A percentile compares a stretch with the other conserved stretches of the same genome.
These are phyloP conservation scores for Phoxinus dragarum DNA, from an alignment of 2,797 vertebrate genomes.

Conservation along the genomic window DNA sequence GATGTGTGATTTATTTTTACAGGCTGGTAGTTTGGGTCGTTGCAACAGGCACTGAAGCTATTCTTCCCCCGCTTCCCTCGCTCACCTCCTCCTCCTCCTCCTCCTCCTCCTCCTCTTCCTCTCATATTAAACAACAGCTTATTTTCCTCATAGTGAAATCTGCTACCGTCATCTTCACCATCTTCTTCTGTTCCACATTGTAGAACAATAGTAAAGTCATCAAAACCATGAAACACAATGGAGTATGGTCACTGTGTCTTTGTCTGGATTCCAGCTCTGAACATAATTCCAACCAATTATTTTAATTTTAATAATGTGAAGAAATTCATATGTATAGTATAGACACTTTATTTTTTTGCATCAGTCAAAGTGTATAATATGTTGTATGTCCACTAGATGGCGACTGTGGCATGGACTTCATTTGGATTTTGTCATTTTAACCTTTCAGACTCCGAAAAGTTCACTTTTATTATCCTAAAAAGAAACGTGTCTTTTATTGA, in stretches of 20 bases:
- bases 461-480: background rate
- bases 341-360: background rate
- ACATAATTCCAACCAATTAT: background rate
- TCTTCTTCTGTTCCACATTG: background rate
- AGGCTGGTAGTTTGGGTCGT: constrained; percentile 60
- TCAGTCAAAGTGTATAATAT: background rate
- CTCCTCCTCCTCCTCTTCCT: constrained; percentile 19
- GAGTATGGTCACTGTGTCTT: background rate
- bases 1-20: constrained; percentile 69
- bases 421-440: background rate
- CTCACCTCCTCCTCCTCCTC: constrained; percentile 5
- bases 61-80: constrained; percentile 20
- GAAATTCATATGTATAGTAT: background rate
- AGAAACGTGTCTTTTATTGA: background rate
- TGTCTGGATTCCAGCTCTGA: background rate
- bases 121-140: constrained; percentile 1
- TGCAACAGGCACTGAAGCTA: constrained; percentile 42
- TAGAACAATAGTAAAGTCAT: background rate
- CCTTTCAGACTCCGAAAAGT: background rate
- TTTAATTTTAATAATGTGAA: background rate
- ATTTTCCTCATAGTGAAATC: background rate
- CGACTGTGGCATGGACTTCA: background rate
- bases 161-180: background rate
- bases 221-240: background rate
- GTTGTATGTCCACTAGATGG: constrained; percentile 41